Evolutionary conservation across 2,113 vertebrate genomes (phyloP), one percentile per base, ranked within the genome.

Genomic region (Xenotilapia leptura): DNA sequence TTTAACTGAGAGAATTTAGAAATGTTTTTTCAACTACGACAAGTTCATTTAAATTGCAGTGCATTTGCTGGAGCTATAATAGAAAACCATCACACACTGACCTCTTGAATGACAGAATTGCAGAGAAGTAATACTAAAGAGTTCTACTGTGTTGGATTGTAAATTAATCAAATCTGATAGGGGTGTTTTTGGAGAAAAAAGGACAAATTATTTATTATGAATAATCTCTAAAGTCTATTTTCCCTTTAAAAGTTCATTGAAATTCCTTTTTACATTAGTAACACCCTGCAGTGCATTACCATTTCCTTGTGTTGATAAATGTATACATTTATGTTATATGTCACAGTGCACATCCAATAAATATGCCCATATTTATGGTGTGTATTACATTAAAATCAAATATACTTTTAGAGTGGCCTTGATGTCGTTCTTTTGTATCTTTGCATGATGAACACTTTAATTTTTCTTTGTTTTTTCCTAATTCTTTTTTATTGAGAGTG

Each of bases 231-330:
- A 89, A 62, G 51, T 60, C 40, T 56, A 86, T 86, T 87, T 60
- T 80, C 40, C 86, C 54, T 62, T 87, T 33, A 79, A 90, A 91
- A 90, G 79, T 65, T 85, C 83, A 88, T 53, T 70, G 54, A 58
- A 86, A 91, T 53, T 86, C 42, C 4, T 73, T 68, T 88, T 88
- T 82, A 85, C 83, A 65, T 88, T 83, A 80, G 86, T 82, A 88
- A 86, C 70, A 79, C 54, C 45, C 31, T 1, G 5, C 21, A 68
- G 31, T 58, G 49, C 47, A 45, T 84, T 84, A 19, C 7, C 17
- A 88, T 58, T 47, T 56, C 9, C 54, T 40, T n/a, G 42, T 38
- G 9, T 84, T 53, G 8, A 53, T 70, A 3, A 51, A 7, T 80
- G 26, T 19, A 33, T 56, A 15, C 15, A 19, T 88, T 28, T 23